These are phyloP conservation scores for Tiaroga cobitis DNA, from an alignment of 2,797 vertebrate genomes.

Conservation along the genomic window DNA sequence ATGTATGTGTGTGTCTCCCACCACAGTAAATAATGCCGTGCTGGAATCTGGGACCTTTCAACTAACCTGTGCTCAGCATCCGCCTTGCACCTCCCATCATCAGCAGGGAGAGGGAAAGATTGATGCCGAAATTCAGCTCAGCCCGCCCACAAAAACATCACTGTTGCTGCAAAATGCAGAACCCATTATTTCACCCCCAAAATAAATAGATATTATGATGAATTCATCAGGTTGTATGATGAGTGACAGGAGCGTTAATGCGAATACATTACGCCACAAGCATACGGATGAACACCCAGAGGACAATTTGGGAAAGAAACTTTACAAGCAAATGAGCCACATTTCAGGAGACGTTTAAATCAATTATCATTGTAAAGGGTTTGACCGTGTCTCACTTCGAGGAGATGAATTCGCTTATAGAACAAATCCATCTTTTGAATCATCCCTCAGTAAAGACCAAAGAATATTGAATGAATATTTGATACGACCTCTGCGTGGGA, in stretches of 20 bases:
- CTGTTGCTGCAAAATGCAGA: conserved; percentile 72
- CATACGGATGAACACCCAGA: neutral
- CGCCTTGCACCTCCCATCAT: conserved; percentile 73
- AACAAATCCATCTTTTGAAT: conserved; percentile 45
- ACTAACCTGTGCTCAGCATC: conserved; percentile 66
- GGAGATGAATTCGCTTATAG: conserved; percentile 34
- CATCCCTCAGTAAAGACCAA: conserved; percentile 22
- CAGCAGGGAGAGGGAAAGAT: conserved; percentile 64
- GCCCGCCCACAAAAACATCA: conserved; percentile 70
- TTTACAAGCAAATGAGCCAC: conserved; percentile 5
- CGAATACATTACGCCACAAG: neutral
- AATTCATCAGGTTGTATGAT: conserved; percentile 63
- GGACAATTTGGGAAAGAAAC: neutral
- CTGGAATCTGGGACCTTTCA: conserved; percentile 72
- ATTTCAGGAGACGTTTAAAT: neutral
- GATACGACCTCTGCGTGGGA: conserved; percentile 22
- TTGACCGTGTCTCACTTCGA: conserved; percentile 4
- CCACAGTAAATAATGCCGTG: conserved; percentile 74
- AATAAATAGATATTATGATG: conserved; percentile 63
- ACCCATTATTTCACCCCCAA: conserved; percentile 65
- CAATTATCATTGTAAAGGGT: conserved; percentile 8
- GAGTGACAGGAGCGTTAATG: conserved; percentile 44
- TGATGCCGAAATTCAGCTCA: conserved; percentile 74
- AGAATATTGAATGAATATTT: conserved; percentile 51
- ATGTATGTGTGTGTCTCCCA: conserved; percentile 71